A percentile compares a stretch with the other conserved stretches of the same genome.
phyloP scores from a whole-genome alignment of 2,888 invertebrate species.

The Panorpa germanica region DNA sequence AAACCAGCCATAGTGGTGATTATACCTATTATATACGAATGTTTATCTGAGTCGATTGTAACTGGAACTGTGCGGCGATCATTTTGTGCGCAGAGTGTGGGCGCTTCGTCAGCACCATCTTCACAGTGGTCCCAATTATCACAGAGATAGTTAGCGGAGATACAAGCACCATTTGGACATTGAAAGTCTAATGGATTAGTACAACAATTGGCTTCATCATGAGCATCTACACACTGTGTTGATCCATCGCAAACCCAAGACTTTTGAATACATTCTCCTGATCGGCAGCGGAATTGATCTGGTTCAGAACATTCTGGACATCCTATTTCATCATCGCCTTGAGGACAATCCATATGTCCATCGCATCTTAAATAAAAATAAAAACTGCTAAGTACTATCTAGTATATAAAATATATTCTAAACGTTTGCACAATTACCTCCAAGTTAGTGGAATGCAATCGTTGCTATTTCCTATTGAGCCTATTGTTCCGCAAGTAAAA shows the following conservation, averaged over 20 bases:
- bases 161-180: constrained; percentile 57
- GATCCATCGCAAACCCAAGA: constrained; percentile 40
- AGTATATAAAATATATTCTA: background rate
- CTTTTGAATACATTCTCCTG: constrained; percentile 38
- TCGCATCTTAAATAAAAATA: constrained; percentile 35
- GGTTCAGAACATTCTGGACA: constrained; percentile 51
- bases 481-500: constrained; percentile 43
- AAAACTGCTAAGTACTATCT: background rate
- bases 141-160: constrained; percentile 46
- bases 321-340: constrained; percentile 63
- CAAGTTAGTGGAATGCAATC: constrained; percentile 52
- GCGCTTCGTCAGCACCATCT: constrained; percentile 62
- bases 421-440: constrained; percentile 22
- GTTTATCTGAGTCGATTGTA: constrained; percentile 29
- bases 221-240: constrained; percentile 44
- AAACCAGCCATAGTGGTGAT: constrained; percentile 33
- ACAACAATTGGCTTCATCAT: constrained; percentile 53
- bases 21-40: constrained; percentile 33
- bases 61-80: constrained; percentile 25
- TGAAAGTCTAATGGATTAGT: constrained; percentile 38
- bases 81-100: constrained; percentile 35
- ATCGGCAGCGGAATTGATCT: constrained; percentile 40
- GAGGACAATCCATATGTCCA: constrained; percentile 63
- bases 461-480: constrained; percentile 23
- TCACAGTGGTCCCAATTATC: constrained; percentile 62